A percentile compares a stretch with the other conserved stretches of the same genome.
phyloP scores from a whole-genome alignment of 2,797 vertebrate species.

The Notolabrus celidotus region DNA sequence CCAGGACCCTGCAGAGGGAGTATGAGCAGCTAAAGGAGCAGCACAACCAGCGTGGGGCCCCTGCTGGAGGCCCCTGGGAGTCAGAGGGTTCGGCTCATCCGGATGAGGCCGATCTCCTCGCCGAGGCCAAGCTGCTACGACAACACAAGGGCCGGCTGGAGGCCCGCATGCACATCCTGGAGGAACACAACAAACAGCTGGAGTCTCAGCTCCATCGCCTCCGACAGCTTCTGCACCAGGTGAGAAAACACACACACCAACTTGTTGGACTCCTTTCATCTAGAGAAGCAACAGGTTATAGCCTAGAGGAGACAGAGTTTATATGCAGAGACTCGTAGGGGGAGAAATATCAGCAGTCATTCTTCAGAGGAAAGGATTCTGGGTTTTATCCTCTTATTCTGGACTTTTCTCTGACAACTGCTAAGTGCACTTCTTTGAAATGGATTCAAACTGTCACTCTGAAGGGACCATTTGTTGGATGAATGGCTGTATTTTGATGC shows the following conservation, averaged over 20 bases:
- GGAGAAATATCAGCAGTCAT: background rate
- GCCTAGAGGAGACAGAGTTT: conserved; percentile 1
- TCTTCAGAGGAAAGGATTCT: background rate
- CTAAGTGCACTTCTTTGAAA: conserved; percentile 14
- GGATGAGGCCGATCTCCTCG: conserved; percentile 94
- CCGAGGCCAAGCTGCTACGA: conserved; percentile 95
- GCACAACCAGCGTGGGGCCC: conserved; percentile 85
- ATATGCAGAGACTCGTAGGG: background rate
- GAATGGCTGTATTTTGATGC: background rate
- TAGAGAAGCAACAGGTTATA: background rate
- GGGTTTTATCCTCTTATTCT: background rate
- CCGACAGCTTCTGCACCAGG: conserved; percentile 96
- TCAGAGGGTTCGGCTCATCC: conserved; percentile 68
- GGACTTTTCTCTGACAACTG: conserved; percentile 3
- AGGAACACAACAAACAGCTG: conserved; percentile 98
- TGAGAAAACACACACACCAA: conserved; percentile 57
- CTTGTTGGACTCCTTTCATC: background rate
- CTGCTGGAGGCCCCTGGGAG: conserved; percentile 85
- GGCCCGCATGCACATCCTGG: conserved; percentile 96
- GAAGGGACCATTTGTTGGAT: conserved; percentile 34
- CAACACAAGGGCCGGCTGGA: conserved; percentile 98
- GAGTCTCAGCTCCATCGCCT: conserved; percentile 97
- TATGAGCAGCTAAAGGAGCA: conserved; percentile 95
- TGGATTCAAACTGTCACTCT: conserved; percentile 13
- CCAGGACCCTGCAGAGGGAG: conserved; percentile 91